phyloP scores from a whole-genome alignment of 64 coral and sea anemone species.

The Porites australiensis region DNA sequence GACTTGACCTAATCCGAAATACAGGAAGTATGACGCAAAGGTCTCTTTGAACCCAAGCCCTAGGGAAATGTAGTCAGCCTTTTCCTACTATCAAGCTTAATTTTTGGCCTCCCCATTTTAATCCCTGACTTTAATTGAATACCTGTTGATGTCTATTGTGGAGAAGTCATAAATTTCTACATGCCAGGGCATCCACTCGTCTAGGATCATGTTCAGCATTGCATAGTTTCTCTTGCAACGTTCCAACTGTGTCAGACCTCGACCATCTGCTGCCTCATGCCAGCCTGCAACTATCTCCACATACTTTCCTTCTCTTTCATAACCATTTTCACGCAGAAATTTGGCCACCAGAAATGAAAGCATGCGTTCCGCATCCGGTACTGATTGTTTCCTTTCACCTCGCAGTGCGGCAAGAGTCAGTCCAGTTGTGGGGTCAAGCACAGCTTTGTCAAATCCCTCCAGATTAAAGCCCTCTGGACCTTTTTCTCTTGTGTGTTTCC shows the following conservation, averaged over 20 bases:
- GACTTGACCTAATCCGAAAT: too few relatives aligned
- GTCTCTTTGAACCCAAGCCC: too few relatives aligned
- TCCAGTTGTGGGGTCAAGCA: constrained; percentile 42
- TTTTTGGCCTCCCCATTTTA: too few relatives aligned
- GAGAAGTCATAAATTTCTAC: constrained; percentile 26
- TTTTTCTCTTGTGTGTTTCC: constrained; percentile 70
- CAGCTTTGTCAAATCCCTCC: constrained; percentile 63
- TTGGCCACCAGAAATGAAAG: constrained; percentile 58
- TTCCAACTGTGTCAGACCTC: constrained; percentile 41
- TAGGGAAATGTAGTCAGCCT: too few relatives aligned
- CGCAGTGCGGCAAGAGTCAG: constrained; percentile 59
- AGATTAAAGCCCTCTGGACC: constrained; percentile 52
- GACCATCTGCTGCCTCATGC: constrained; percentile 76
- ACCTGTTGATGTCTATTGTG: constrained; percentile 78
- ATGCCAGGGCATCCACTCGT: constrained; percentile 85
- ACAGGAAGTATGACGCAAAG: too few relatives aligned
- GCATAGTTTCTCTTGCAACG: constrained; percentile 63
- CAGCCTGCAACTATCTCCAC: constrained; percentile 62
- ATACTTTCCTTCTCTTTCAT: constrained; percentile 46
- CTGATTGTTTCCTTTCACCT: constrained; percentile 66
- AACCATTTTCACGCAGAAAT: constrained; percentile 49
- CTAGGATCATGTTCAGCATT: constrained; percentile 80
- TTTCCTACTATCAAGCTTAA: too few relatives aligned
- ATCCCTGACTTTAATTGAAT: background rate
- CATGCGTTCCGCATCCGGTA: constrained; percentile 76